Conservation (phyloP, 2,113 vertebrate species). For the Indri indri region DNA sequence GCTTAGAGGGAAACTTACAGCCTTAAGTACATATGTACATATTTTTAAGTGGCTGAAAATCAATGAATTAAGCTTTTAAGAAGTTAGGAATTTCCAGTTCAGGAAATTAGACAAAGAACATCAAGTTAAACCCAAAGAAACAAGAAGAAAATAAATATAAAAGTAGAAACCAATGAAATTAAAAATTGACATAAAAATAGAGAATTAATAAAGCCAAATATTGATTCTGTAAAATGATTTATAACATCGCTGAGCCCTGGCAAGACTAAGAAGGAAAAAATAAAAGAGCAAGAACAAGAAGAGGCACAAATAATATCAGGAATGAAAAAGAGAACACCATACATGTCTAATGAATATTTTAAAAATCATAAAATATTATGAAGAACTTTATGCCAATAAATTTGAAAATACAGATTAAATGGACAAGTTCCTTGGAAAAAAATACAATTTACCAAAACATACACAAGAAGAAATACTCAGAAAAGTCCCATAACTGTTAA, state of each 20-base stretch:
- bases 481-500: not conserved
- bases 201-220: not conserved
- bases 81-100: not conserved
- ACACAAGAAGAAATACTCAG: conserved; percentile 19
- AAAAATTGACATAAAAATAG: not conserved
- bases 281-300: not conserved
- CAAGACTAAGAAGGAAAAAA: not conserved
- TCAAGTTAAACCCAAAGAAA: not conserved
- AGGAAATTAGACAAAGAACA: conserved; percentile 2
- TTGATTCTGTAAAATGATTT: not conserved
- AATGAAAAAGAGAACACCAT: not conserved
- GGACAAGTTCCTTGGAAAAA: not conserved
- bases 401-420: not conserved
- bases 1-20: not conserved
- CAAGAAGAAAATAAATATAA: conserved; percentile 13
- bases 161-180: conserved; percentile 10
- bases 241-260: not conserved
- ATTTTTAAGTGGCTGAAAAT: not conserved
- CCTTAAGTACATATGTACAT: not conserved
- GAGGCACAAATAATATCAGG: not conserved
- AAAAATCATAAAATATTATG: not conserved
- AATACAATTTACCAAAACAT: not conserved
- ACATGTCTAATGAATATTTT: not conserved
- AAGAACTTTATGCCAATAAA: not conserved
- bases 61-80: not conserved